Evolutionary conservation across 1,140 invertebrate species (phyloP).

Genomic region (Caenorhabditis inopinata): DNA sequence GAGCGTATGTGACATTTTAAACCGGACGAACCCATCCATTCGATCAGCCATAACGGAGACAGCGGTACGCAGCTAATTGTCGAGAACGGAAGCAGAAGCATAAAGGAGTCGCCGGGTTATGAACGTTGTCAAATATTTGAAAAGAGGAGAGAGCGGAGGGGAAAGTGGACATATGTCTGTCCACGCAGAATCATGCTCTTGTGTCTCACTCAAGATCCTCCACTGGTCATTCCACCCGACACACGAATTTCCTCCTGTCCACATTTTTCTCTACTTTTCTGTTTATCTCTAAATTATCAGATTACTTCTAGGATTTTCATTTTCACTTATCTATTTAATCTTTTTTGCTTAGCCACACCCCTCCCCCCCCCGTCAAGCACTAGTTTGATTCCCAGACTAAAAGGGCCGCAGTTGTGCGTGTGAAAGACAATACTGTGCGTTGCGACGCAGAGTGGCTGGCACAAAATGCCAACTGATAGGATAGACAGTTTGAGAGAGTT

Average conservation of each 20-base stretch:
- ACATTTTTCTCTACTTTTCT: neutral
- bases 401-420: neutral
- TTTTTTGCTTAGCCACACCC: no score
- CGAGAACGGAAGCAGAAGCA: constrained; percentile 15
- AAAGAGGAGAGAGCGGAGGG: neutral
- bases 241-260: no score
- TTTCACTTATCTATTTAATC: neutral
- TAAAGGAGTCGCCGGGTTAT: constrained; percentile 6
- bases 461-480: constrained; percentile 30
- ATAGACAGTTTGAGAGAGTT: neutral
- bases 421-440: constrained; percentile 12
- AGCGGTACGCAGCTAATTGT: neutral
- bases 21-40: neutral
- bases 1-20: constrained; percentile 26
- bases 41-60: constrained; percentile 26
- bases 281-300: neutral
- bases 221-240: neutral
- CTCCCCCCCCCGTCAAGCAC: neutral
- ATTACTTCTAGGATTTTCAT: neutral
- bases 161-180: neutral
- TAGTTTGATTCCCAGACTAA: constrained; percentile 1
- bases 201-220: neutral
- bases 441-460: constrained; percentile 24
- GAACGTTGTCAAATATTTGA: constrained; percentile 29
- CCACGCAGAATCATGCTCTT: neutral